phyloP scores from a whole-genome alignment of 2,113 vertebrate species.

The Lonchura striata region DNA sequence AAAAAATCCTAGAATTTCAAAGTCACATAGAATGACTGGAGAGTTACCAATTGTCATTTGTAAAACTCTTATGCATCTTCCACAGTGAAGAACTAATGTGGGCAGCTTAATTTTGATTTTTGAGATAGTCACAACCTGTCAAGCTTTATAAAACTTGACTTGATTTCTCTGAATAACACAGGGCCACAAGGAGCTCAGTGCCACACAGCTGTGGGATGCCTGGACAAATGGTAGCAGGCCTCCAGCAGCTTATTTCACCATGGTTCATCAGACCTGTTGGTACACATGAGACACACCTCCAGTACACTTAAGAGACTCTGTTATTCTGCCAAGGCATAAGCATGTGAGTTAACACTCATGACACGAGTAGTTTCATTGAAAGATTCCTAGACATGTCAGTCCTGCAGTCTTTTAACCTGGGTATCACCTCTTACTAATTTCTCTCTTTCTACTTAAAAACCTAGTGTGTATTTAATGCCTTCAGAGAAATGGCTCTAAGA shows the following conservation, averaged over 20 bases:
- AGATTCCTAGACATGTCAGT: neutral
- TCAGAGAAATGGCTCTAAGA: neutral
- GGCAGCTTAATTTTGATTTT: neutral
- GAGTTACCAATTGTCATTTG: neutral
- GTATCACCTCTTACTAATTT: neutral
- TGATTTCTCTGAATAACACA: neutral
- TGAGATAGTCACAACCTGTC: neutral
- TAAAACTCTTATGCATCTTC: neutral
- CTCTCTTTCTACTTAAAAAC: neutral
- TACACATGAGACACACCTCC: neutral
- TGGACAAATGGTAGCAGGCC: neutral
- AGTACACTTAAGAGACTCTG: neutral
- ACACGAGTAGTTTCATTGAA: neutral
- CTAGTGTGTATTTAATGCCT: neutral
- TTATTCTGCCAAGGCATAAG: neutral
- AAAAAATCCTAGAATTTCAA: neutral
- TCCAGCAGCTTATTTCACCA: neutral
- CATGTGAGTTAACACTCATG: rapidly evolving
- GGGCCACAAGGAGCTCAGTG: neutral
- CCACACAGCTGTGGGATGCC: neutral
- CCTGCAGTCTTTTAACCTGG: neutral
- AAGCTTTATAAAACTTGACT: neutral
- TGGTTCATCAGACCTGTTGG: no score
- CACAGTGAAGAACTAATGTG: neutral
- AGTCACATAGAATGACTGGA: neutral